Evolutionary conservation across 2,113 vertebrate genomes (phyloP), one percentile per base, ranked within the genome.

Genomic region (Symphodus melops): DNA sequence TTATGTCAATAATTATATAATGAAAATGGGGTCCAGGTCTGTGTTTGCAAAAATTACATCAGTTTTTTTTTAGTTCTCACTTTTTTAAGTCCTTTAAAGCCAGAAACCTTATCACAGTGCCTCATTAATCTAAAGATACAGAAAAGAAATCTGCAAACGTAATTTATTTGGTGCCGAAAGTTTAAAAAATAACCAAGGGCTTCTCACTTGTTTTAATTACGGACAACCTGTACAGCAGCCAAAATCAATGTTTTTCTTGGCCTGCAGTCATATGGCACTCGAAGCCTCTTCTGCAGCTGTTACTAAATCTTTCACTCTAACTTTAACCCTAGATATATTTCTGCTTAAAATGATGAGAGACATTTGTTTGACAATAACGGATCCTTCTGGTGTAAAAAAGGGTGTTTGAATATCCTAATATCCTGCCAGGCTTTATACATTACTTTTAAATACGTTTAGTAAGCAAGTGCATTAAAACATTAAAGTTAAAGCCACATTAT

Each of bases 241-340:
- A 87, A 72, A 81, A 78, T 74, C 67, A 77, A 85, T 82, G 77
- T 88, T 90, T 86, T 81, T 42, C 23, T 74, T 92, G 81, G 82
- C 79, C 48, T 19, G 44, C 6, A 23, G 28, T 80, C 66, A 81
- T 72, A 55, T 25, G 33, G 68, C 1, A 5, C 53, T 53, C 20
- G 1, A n/a, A 5, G 58, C 75, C 56, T 75, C 48, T 46, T 51
- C 52, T 14, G 46, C 59, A 49, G 41, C 64, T 56, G 37, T 61
- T 55, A 72, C 25, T 33, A 64, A 39, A 36, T 52, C 9, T 68
- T 64, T 75, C 20, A 36, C 58, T 70, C 49, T 20, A 53, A 53
- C 44, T 58, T 41, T n/a, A 56, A 59, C 36, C 16, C 58, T 6
- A 21, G 33, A 10, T 16, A 79, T 62, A 44, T 39, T 41, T 54